phyloP scores from a whole-genome alignment of 2,888 invertebrate species.

The Phortica magna region DNA sequence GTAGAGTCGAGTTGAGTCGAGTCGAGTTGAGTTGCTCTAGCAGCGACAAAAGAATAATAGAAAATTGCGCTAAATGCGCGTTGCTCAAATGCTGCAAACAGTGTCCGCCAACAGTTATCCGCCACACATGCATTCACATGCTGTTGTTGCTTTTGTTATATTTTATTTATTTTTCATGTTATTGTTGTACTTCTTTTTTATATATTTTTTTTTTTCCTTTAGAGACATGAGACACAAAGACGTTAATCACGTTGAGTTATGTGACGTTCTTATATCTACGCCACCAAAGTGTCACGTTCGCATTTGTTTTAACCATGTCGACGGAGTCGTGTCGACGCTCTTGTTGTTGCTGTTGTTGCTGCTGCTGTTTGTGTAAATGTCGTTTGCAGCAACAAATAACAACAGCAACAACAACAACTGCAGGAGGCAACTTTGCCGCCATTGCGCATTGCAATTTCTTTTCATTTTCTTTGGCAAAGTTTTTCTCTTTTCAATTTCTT shows the following conservation, averaged over 20 bases:
- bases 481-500: conserved; percentile 1
- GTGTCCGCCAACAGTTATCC: background rate
- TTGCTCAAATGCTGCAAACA: conserved; percentile 26
- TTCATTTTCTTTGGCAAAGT: conserved; percentile 26
- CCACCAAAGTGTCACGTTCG: conserved; percentile 75
- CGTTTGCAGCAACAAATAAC: conserved; percentile 56
- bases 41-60: conserved; percentile 51
- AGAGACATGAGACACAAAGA: conserved; percentile 62
- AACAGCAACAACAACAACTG: conserved; percentile 34
- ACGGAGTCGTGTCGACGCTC: conserved; percentile 37
- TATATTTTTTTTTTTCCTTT: background rate
- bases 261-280: conserved; percentile 76
- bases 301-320: conserved; percentile 66
- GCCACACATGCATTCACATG: conserved; percentile 28
- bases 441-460: conserved; percentile 16
- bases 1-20: background rate
- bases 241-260: conserved; percentile 78
- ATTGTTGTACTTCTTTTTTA: background rate
- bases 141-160: background rate
- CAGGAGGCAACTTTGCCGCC: conserved; percentile 17
- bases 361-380: conserved; percentile 48
- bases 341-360: conserved; percentile 48
- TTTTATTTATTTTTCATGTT: background rate
- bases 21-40: conserved; percentile 3
- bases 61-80: conserved; percentile 61